Conservation (phyloP, 2,113 vertebrate genomes). For the Thalassoma bifasciatum region DNA sequence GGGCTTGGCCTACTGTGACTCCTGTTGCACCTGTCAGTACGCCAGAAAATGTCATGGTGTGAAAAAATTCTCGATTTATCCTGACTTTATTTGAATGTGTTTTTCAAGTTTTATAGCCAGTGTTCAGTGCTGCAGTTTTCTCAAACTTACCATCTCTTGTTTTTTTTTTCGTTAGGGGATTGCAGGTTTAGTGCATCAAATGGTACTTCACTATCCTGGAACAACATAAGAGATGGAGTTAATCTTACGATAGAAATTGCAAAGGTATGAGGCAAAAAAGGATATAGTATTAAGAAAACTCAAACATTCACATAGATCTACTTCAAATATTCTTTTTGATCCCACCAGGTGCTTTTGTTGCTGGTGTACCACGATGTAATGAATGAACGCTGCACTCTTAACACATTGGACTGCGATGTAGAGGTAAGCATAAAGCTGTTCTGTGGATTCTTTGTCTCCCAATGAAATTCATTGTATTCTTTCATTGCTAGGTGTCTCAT, state of each 20-base stretch:
- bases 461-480: neutral
- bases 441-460: neutral
- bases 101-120: neutral
- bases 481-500: neutral
- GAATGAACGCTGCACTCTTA: constrained; percentile 83
- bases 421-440: constrained; percentile 82
- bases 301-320: neutral
- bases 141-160: neutral
- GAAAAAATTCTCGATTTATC: no score
- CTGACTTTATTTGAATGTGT: neutral
- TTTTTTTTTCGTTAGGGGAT: constrained; percentile 77
- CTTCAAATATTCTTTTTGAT: constrained; percentile 9
- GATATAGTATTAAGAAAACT: neutral
- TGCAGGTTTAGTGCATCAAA: constrained; percentile 78
- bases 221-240: constrained; percentile 81
- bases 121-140: neutral
- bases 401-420: constrained; percentile 82
- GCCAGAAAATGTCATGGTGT: neutral
- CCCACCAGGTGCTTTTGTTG: constrained; percentile 79
- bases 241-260: constrained; percentile 85
- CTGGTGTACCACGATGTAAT: constrained; percentile 89
- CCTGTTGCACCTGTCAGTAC: neutral
- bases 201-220: constrained; percentile 79
- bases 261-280: constrained; percentile 84
- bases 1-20: constrained; percentile 5